These are phyloP conservation scores for Naso thynnoides DNA, from an alignment of 2,797 vertebrate species.

Conservation along the genomic window DNA sequence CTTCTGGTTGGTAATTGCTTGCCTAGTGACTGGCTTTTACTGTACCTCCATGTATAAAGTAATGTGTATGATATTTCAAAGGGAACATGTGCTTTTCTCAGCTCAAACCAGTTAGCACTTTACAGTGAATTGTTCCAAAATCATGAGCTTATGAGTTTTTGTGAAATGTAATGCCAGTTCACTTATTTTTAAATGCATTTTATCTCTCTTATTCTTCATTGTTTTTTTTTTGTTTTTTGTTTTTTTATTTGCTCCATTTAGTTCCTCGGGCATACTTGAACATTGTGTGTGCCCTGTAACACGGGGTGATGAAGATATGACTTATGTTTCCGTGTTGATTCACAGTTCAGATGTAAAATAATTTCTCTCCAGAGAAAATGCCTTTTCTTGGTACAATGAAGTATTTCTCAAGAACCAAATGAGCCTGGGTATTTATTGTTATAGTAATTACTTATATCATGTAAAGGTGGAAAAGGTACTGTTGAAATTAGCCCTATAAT, in stretches of 20 bases:
- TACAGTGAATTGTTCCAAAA: conserved; percentile 86
- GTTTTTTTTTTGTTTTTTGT: background rate
- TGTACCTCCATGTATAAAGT: conserved; percentile 82
- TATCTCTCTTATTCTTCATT: conserved; percentile 74
- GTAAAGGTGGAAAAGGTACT: conserved; percentile 67
- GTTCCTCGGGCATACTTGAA: conserved; percentile 84
- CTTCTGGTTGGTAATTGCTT: conserved; percentile 87
- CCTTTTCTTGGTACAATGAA: conserved; percentile 81
- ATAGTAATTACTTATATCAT: conserved; percentile 67
- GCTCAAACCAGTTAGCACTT: conserved; percentile 84
- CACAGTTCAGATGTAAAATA: conserved; percentile 79
- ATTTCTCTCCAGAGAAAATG: conserved; percentile 75
- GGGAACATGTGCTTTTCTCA: conserved; percentile 82
- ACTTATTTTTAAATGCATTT: conserved; percentile 86
- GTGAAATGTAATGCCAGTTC: conserved; percentile 84
- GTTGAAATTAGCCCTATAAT: conserved; percentile 71
- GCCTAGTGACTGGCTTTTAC: conserved; percentile 77
- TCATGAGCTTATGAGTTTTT: conserved; percentile 83
- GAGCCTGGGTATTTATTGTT: conserved; percentile 81
- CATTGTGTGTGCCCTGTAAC: conserved; percentile 82
- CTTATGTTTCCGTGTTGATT: conserved; percentile 82
- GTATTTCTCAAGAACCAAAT: conserved; percentile 81
- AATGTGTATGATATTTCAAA: conserved; percentile 79
- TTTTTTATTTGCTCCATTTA: conserved; percentile 70
- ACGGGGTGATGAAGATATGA: conserved; percentile 83